Conservation (phyloP, 2,888 invertebrate genomes). For the Stenichneumon culpator region DNA sequence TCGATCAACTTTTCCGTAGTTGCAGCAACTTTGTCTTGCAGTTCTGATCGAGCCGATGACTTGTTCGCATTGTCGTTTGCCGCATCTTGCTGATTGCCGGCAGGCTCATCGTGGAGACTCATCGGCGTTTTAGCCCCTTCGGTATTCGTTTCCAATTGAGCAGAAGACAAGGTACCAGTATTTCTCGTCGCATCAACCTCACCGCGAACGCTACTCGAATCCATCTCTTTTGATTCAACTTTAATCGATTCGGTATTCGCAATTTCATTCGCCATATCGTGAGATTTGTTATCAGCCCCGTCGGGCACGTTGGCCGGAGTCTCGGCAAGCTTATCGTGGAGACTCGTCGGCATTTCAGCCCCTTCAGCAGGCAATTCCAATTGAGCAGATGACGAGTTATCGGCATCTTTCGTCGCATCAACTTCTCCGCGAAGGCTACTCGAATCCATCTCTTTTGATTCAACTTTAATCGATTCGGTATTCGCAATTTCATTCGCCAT, state of each 20-base stretch:
- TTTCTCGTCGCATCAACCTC: background rate
- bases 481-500: background rate
- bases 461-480: background rate
- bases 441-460: background rate
- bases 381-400: background rate
- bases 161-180: background rate
- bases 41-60: slow-evolving; percentile 12
- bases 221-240: background rate
- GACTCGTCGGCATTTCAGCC: background rate
- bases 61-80: background rate
- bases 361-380: background rate
- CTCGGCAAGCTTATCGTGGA: background rate
- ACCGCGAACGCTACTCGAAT: background rate
- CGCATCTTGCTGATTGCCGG: background rate
- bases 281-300: background rate
- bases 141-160: background rate
- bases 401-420: background rate
- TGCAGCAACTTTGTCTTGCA: slow-evolving; percentile 27
- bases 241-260: background rate
- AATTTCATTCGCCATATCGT: background rate
- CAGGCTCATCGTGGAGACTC: background rate
- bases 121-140: background rate
- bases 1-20: slow-evolving; percentile 45
- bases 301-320: background rate
- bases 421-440: background rate